Conservation (phyloP, 2,113 vertebrate genomes). For the Cinclus cinclus region DNA sequence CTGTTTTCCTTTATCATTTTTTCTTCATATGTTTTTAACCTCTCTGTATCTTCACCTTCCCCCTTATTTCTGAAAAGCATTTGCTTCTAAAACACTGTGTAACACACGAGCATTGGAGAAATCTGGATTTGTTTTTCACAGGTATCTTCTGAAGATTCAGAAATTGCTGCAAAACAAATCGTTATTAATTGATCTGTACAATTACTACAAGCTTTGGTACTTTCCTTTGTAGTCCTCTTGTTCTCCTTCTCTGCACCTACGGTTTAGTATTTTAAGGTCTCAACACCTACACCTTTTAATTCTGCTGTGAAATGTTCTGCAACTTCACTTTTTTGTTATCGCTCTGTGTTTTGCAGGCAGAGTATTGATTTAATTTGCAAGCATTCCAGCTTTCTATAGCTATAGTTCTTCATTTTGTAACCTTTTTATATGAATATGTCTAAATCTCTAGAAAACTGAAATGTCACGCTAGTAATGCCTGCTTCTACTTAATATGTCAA, state of each 20-base stretch:
- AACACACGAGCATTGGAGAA: background rate
- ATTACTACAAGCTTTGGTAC: background rate
- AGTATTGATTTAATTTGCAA: slow-evolving; percentile 65
- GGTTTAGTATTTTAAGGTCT: slow-evolving; percentile 66
- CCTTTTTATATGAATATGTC: slow-evolving; percentile 63
- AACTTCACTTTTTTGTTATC: slow-evolving; percentile 61
- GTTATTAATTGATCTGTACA: slow-evolving; percentile 24
- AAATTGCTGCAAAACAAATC: background rate
- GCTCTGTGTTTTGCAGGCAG: slow-evolving; percentile 60
- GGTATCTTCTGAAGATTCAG: background rate
- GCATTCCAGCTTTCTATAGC: slow-evolving; percentile 43
- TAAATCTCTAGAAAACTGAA: slow-evolving; percentile 68
- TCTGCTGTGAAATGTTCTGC: slow-evolving; percentile 57
- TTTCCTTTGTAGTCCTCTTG: slow-evolving; percentile 20
- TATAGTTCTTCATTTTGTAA: slow-evolving; percentile 58
- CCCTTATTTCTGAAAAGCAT: background rate
- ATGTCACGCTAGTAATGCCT: slow-evolving; percentile 56
- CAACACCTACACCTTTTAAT: slow-evolving; percentile 64
- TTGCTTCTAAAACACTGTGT: background rate
- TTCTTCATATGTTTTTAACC: background rate
- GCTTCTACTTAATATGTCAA: slow-evolving; percentile 67
- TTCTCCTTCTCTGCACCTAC: slow-evolving; percentile 45
- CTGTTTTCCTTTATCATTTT: background rate
- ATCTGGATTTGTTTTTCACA: background rate
- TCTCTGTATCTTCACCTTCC: background rate